Percentiles rank a stretch among this genome's conserved stretches.
Evolutionary conservation across 2,888 invertebrate genomes (phyloP).

Genomic region (Limnephilus auricula): DNA sequence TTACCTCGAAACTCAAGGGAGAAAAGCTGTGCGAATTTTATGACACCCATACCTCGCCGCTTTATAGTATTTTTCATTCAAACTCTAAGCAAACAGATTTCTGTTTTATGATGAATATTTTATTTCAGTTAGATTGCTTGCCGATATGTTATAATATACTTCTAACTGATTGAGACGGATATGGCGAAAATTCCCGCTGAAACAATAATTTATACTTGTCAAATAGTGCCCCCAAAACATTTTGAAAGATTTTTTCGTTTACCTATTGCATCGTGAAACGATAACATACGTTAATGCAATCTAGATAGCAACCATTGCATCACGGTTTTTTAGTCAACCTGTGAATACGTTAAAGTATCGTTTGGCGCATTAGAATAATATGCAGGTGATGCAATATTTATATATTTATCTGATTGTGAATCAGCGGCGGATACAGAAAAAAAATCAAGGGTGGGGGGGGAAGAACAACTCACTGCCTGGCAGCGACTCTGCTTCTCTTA

Average conservation of each 20-base stretch:
- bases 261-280: not conserved
- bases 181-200: not conserved
- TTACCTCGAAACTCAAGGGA: too few species aligned
- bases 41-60: too few species aligned
- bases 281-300: not conserved
- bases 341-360: not conserved
- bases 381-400: not conserved
- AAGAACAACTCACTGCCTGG: too few species aligned
- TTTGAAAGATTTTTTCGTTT: slow-evolving; percentile 2
- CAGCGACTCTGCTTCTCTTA: too few species aligned
- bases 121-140: not conserved
- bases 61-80: too few species aligned
- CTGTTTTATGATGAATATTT: not conserved
- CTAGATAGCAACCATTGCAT: not conserved
- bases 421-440: too few species aligned
- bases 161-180: not conserved
- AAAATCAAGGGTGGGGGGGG: too few species aligned
- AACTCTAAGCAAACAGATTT: not conserved
- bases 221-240: slow-evolving; percentile 8
- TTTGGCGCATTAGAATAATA: not conserved
- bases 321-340: slow-evolving; percentile 1
- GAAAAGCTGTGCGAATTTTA: too few species aligned
- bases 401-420: not conserved
- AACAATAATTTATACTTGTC: not conserved
- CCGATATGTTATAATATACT: not conserved